Evolutionary conservation across 2,797 vertebrate genomes (phyloP).

Genomic region (Mycteria americana): DNA sequence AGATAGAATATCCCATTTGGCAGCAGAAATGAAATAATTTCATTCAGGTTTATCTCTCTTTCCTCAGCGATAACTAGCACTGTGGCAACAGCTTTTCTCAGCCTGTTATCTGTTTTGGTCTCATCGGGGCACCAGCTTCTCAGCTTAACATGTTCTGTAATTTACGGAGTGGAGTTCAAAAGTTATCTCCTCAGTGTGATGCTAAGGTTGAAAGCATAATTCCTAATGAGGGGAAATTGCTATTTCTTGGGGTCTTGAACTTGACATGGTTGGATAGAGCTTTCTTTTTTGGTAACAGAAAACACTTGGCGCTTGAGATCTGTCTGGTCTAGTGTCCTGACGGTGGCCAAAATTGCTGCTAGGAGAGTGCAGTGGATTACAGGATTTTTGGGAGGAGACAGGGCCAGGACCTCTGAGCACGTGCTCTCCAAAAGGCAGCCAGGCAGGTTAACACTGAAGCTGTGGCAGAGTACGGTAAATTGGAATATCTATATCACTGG

Average conservation of each 20-base stretch:
- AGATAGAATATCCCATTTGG: slow-evolving; percentile 45
- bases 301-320: background rate
- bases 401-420: background rate
- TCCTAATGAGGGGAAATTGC: slow-evolving; percentile 43
- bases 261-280: background rate
- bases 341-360: background rate
- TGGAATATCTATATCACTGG: background rate
- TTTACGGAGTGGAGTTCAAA: slow-evolving; percentile 17
- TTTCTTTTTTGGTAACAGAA: background rate
- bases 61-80: background rate
- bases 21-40: slow-evolving; percentile 49
- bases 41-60: slow-evolving; percentile 48
- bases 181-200: background rate
- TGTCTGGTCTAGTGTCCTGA: background rate
- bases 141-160: background rate
- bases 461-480: background rate
- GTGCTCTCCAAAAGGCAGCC: background rate
- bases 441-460: background rate
- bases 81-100: slow-evolving; percentile 41
- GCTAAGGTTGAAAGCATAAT: background rate
- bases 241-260: background rate
- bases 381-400: background rate
- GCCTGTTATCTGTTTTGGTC: slow-evolving; percentile 25
- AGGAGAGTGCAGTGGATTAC: background rate
- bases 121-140: background rate